Evolutionary conservation across 2,797 vertebrate genomes (phyloP).

Genomic region (Spondyliosoma cantharus): DNA sequence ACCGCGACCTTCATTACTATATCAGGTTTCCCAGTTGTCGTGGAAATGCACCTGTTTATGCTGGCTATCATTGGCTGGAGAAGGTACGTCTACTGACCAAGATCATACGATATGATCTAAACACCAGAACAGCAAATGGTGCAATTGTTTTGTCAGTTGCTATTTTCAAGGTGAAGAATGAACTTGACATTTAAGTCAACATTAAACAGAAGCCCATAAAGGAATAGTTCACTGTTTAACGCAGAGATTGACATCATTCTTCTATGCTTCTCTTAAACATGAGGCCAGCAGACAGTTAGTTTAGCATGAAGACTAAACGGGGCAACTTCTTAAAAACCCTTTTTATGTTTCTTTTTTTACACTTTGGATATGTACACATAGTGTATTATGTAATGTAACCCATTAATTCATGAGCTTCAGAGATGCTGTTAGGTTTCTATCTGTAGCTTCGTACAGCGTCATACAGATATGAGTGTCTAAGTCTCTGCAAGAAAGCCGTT

Average conservation of each 20-base stretch:
- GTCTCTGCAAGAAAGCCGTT: not conserved
- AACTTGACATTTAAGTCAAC: not conserved
- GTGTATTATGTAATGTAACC: not conserved
- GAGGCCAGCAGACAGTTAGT: not conserved
- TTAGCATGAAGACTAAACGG: not conserved
- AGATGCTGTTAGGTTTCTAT: not conserved
- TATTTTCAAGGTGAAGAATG: not conserved
- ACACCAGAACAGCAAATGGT: not conserved
- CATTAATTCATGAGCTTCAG: not conserved
- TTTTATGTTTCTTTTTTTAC: not conserved
- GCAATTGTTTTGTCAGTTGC: not conserved
- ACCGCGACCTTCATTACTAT: not conserved
- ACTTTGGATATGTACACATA: not conserved
- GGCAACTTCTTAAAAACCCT: not conserved
- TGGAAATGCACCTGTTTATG: not conserved
- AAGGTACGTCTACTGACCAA: not conserved
- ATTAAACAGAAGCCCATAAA: not conserved
- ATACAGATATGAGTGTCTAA: not conserved
- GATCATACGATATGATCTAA: not conserved
- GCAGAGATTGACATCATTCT: not conserved
- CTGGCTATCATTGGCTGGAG: not conserved
- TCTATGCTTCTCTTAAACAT: not conserved
- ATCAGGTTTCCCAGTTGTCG: not conserved
- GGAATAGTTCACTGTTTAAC: not conserved
- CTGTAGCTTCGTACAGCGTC: not conserved